Evolutionary conservation across 2,113 vertebrate genomes (phyloP), one percentile per base, ranked within the genome.

Genomic region (Brachyistius frenatus): DNA sequence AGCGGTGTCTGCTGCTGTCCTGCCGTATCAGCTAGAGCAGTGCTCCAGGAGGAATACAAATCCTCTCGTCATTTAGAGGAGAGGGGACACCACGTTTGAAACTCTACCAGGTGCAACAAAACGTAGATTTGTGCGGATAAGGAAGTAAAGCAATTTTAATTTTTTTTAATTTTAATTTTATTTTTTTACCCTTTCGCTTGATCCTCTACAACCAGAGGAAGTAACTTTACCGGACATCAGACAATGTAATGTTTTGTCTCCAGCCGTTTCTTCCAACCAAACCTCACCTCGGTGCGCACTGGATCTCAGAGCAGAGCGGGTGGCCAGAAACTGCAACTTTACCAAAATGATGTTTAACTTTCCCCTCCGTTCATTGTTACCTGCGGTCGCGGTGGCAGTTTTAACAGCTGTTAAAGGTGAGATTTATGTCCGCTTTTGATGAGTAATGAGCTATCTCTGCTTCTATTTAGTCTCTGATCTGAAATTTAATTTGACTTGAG

Each of bases 381-480:
- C 46, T 14, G n/a, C 85, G 4, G 62, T 78, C 13, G 82, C 58
- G 13, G 37, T 68, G 62, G 66, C 73, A 35, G 46, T 88, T n/a
- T 30, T 89, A 2, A 32, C 83, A 33, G 74, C 80, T 57, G 46
- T 79, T 7, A 66, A 67, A 89, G 86, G 90, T 93, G 83, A 88
- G 85, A 36, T n/a, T 15, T 31, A 1, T 47, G 54, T 7, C 2
- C 15, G 62, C 2, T 30, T 66, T 71, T 33, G 36, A 36, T 55
- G 2, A 1, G 50, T 8, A 9, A 31, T 13, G 6, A 66, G 56
- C 16, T 14, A 5, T 31, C 36, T 49, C 7, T 37, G 16, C 13
- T 10, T 66, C 39, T 39, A 44, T 77, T 60, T 46, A 9, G 46
- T 7, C 4, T 14, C 5, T 57, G n/a, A 7, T 71, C 36, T 57